A percentile compares a stretch with the other conserved stretches of the same genome.
These are phyloP conservation scores for Neoitamus cyanurus DNA, from an alignment of 2,888 invertebrate genomes.

Conservation along the genomic window DNA sequence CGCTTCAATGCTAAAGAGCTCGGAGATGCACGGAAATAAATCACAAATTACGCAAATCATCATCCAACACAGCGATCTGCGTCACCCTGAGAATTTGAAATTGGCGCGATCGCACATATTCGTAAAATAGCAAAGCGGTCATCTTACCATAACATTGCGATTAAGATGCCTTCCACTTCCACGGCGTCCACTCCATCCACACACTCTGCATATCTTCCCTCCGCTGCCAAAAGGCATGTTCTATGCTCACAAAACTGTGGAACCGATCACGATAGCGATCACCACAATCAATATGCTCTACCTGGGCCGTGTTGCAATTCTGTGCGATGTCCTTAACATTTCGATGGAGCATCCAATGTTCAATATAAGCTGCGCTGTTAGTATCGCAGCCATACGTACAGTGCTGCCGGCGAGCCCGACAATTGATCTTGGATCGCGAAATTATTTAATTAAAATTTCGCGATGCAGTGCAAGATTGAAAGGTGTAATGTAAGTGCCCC, in stretches of 20 bases:
- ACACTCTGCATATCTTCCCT: not conserved
- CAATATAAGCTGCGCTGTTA: not conserved
- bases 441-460: constrained; percentile 31
- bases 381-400: not conserved
- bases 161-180: not conserved
- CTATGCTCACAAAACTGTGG: not conserved
- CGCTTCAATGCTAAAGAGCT: not conserved
- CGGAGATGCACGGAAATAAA: not conserved
- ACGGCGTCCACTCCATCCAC: not conserved
- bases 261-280: constrained; percentile 26
- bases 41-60: constrained; percentile 27
- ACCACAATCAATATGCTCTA: not conserved
- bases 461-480: not conserved
- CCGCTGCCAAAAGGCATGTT: not conserved
- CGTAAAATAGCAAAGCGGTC: not conserved
- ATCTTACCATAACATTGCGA: not conserved
- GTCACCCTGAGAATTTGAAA: not conserved
- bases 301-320: constrained; percentile 29
- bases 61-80: not conserved
- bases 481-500: constrained; percentile 7
- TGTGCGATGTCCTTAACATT: constrained; percentile 49
- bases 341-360: not conserved
- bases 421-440: constrained; percentile 32
- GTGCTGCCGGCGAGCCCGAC: not conserved
- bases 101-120: constrained; percentile 11